Evolutionary conservation across 2,888 invertebrate genomes (phyloP), one percentile per base, ranked within the genome.

Genomic region (Volucella zonaria): DNA sequence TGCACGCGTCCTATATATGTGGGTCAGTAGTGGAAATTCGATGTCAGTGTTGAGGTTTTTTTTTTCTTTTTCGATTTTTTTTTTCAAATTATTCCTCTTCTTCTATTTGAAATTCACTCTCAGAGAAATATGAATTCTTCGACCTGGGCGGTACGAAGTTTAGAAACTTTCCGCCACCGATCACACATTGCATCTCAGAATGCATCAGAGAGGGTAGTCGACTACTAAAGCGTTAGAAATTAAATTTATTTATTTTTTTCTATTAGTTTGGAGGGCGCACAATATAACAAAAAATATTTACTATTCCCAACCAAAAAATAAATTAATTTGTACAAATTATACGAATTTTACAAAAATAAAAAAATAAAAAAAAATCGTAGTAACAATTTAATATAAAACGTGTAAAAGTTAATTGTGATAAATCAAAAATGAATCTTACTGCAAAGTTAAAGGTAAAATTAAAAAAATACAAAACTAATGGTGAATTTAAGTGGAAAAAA

Each of bases 1-100:
- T 12, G 8, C 52, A 75, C 75, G 85, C 87, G 88, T 70, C 87
- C 86, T 70, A 86, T 71, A 77, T 87, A 90, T 89, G 88, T 90
- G 90, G 90, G 90, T 90, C 90, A 90, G 90, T 90, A 90, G 90
- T 90, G 87, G 87, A 79, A 86, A 80, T 82, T 82, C 82, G 82
- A 82, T 85, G 85, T 76, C 76, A 80, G 85, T 85, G 73, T 85
- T 85, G 85, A 67, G 54, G 52, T 76, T 61, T 76, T 71, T 83
- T 78, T 51, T 42, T 52, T 56, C 64, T 45, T 42, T 31, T 31
- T 31, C 31, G 31, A 14, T 31, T 49, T 42, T 80, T 62, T 70
- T 71, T 67, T 67, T 73, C 59, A n/a, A 0, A 11, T 62, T 18
- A n/a, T 42, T 8, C 18, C 31, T 31, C 31, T 31, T 31, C 31